Percentiles rank a stretch among this genome's conserved stretches.
Conservation (phyloP, 2,797 vertebrate species). For the Peromyscus eremicus region DNA sequence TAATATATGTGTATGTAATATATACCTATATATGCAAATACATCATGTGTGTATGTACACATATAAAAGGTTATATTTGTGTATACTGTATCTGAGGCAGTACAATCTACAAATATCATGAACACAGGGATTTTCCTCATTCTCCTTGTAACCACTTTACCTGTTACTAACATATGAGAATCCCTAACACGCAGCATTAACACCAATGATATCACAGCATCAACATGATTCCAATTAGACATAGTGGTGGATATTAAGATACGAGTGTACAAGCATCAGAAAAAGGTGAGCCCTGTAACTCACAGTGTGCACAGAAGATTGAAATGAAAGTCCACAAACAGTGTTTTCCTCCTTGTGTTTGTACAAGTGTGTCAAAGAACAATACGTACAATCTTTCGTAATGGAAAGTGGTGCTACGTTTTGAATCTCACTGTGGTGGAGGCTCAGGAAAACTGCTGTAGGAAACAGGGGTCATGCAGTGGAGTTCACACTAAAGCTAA, state of each 20-base stretch:
- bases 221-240: background rate
- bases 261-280: background rate
- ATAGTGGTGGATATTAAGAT: background rate
- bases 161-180: background rate
- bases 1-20: background rate
- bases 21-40: background rate
- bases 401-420: background rate
- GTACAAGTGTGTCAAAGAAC: background rate
- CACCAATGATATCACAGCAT: background rate
- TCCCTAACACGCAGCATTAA: background rate
- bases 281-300: background rate
- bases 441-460: background rate
- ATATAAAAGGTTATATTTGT: background rate
- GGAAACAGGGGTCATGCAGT: background rate
- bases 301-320: background rate
- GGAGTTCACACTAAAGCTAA: constrained; percentile 35
- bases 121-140: background rate
- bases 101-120: constrained; percentile 11
- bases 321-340: background rate
- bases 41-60: background rate
- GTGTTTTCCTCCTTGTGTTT: background rate
- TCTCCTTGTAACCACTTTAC: constrained; percentile 8
- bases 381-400: background rate
- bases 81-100: background rate
- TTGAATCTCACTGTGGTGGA: constrained; percentile 23